A percentile compares a stretch with the other conserved stretches of the same genome.
phyloP scores from a whole-genome alignment of 2,797 vertebrate species.

The Anabacerthia variegaticeps region DNA sequence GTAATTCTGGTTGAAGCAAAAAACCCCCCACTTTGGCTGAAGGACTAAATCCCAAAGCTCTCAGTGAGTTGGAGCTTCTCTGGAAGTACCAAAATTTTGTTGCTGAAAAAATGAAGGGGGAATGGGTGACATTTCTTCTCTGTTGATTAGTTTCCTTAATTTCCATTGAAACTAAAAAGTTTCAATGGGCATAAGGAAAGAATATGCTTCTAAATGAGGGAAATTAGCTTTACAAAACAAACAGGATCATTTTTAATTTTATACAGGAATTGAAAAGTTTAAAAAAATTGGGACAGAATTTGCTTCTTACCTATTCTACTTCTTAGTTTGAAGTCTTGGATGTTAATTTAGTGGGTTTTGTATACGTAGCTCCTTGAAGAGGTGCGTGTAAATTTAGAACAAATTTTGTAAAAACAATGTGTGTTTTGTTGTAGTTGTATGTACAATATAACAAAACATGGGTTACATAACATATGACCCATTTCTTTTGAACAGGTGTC shows the following conservation, averaged over 20 bases:
- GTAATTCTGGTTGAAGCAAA: neutral
- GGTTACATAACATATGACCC: neutral
- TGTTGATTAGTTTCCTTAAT: neutral
- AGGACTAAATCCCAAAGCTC: neutral
- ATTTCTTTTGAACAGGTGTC: conserved; percentile 81
- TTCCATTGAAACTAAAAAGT: neutral
- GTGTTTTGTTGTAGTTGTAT: neutral
- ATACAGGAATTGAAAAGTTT: neutral
- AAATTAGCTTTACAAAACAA: neutral
- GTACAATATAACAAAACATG: neutral
- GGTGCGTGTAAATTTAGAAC: neutral
- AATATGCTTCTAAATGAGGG: neutral
- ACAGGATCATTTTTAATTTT: neutral
- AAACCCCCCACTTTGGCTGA: neutral
- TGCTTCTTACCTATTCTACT: neutral
- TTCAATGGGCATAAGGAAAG: neutral
- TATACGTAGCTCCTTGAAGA: neutral
- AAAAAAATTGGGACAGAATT: neutral
- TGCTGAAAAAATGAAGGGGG: neutral
- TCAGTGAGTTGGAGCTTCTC: neutral
- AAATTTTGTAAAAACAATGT: neutral
- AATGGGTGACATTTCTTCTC: neutral
- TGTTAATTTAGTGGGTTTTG: neutral
- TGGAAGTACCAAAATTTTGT: neutral
- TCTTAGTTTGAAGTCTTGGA: neutral